These are phyloP conservation scores for Sepioteuthis lessoniana DNA, from an alignment of 2,888 invertebrate species.

Conservation along the genomic window DNA sequence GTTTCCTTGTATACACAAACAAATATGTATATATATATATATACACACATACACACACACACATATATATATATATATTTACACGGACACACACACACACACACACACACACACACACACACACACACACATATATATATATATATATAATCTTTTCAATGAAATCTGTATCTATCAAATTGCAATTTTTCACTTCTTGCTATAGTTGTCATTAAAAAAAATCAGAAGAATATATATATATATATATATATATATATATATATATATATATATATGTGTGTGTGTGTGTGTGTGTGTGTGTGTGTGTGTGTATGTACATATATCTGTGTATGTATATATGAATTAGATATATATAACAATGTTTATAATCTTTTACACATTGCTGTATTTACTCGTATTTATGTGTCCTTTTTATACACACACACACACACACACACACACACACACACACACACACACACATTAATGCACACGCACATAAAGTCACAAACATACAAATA, in stretches of 20 bases:
- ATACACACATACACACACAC: not conserved
- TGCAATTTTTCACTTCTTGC: too few relatives aligned
- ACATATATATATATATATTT: not conserved
- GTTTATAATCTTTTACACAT: not conserved
- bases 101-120: not conserved
- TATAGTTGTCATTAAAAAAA: too few relatives aligned
- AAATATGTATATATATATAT: not conserved
- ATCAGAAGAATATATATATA: not conserved
- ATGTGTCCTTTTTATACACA: too few relatives aligned
- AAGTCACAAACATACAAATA: too few relatives aligned
- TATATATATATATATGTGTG: conserved; percentile 36
- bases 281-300: not conserved
- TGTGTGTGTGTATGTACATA: not conserved
- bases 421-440: too few relatives aligned
- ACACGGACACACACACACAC: not conserved
- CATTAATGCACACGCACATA: too few relatives aligned
- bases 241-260: not conserved
- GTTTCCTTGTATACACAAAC: too few relatives aligned
- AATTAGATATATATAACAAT: not conserved
- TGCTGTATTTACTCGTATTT: not conserved
- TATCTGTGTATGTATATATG: not conserved
- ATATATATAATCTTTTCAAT: too few relatives aligned
- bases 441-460: too few relatives aligned
- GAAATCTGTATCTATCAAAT: too few relatives aligned
- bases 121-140: not conserved